Percentiles rank a stretch among this genome's conserved stretches.
Evolutionary conservation across 2,797 vertebrate species (phyloP).

Genomic region (Brachymystax lenok): DNA sequence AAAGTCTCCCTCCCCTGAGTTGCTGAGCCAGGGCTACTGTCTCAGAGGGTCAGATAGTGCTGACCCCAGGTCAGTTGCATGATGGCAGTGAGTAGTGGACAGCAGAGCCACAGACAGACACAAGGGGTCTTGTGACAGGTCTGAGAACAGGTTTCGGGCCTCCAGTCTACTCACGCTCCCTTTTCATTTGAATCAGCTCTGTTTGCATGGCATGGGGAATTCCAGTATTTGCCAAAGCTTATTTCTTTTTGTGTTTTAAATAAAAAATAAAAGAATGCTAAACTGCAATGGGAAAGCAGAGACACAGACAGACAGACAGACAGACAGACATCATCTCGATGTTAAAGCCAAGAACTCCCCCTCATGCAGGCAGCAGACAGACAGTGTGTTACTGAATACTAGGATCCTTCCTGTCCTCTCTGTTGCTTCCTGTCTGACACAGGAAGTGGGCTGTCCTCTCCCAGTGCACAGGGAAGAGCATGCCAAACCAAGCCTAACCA

Average conservation of each 20-base stretch:
- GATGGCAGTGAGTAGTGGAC: constrained; percentile 10
- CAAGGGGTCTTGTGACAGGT: constrained; percentile 15
- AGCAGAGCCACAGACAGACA: neutral
- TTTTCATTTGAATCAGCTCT: constrained; percentile 46
- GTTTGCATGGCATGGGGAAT: constrained; percentile 56
- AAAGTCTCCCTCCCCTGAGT: constrained; percentile 1
- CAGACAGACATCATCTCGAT: constrained; percentile 43
- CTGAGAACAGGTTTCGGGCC: constrained; percentile 30
- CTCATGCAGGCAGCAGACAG: neutral
- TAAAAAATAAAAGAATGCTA: constrained; percentile 46
- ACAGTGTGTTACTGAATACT: constrained; percentile 23
- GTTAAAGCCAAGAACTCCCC: constrained; percentile 57
- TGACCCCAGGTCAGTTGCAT: constrained; percentile 48
- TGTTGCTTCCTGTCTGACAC: constrained; percentile 21
- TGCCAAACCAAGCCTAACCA: constrained; percentile 13
- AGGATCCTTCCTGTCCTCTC: constrained; percentile 26
- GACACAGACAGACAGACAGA: constrained; percentile 25
- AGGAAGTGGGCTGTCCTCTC: constrained; percentile 20
- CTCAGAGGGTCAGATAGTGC: constrained; percentile 27
- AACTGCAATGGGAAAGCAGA: constrained; percentile 41
- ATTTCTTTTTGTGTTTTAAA: constrained; percentile 36
- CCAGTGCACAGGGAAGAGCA: constrained; percentile 23
- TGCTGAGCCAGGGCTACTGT: constrained; percentile 5
- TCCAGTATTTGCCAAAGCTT: constrained; percentile 75
- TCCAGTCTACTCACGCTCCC: neutral